Percentiles rank a stretch among this genome's conserved stretches.
These are phyloP conservation scores for Pedetes capensis DNA, from an alignment of 2,113 vertebrate species.

Conservation along the genomic window DNA sequence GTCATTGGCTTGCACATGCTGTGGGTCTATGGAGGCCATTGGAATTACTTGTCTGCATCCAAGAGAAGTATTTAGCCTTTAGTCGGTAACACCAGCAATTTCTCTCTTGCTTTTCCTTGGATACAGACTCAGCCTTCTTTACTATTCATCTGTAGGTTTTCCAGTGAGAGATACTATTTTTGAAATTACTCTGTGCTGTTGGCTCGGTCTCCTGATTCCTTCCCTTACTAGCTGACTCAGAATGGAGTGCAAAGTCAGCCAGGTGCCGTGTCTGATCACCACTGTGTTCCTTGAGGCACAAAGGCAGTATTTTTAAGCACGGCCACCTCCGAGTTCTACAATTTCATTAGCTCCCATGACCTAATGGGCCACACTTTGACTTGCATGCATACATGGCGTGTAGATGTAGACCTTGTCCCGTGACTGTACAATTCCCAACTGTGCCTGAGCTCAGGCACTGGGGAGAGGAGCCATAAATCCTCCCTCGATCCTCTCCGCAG, in stretches of 20 bases:
- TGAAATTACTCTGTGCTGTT: background rate
- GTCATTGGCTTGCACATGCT: background rate
- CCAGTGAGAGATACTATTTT: background rate
- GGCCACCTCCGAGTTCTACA: background rate
- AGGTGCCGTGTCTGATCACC: background rate
- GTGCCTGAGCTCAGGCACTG: background rate
- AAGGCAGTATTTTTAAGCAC: background rate
- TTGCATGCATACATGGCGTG: background rate
- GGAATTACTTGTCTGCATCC: background rate
- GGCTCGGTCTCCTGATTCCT: background rate
- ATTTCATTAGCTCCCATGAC: background rate
- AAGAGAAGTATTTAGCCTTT: background rate
- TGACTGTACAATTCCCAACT: background rate
- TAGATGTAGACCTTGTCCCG: background rate
- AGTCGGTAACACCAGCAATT: background rate
- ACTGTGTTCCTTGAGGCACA: background rate
- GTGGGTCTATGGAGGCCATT: background rate
- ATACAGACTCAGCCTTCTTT: background rate
- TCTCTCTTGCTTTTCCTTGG: slow-evolving; percentile 47
- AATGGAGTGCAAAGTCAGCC: background rate
- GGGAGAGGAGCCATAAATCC: background rate
- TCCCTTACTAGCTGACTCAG: background rate
- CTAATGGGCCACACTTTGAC: background rate
- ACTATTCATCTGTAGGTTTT: slow-evolving; percentile 29
- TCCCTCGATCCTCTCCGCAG: background rate